Evolutionary conservation across 2,797 vertebrate genomes (phyloP).

Genomic region (Eulemur rubriventer): DNA sequence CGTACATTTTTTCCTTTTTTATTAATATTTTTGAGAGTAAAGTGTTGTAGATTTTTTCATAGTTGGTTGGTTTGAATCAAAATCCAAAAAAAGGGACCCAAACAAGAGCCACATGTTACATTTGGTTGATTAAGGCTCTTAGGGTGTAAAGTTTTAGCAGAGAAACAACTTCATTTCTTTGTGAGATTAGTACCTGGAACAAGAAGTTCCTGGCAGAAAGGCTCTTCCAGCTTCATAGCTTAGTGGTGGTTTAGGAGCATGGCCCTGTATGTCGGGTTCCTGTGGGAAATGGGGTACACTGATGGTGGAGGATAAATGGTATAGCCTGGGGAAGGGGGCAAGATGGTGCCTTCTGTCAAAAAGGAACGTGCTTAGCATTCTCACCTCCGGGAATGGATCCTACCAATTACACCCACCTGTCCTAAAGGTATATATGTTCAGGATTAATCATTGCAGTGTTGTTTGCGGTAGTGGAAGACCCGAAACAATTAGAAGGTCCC

Average conservation of each 20-base stretch:
- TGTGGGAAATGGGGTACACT: background rate
- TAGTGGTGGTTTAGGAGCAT: background rate
- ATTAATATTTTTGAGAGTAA: too few relatives aligned
- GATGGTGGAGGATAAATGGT: background rate
- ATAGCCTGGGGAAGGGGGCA: background rate
- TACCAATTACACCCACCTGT: background rate
- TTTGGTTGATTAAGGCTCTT: slow-evolving; percentile 3
- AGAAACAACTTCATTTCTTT: background rate
- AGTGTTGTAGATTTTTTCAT: background rate
- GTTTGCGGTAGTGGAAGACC: background rate
- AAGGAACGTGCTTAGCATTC: background rate
- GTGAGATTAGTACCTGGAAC: background rate
- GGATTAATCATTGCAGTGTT: background rate
- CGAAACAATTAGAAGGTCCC: background rate
- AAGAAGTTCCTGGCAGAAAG: background rate
- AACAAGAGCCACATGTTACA: background rate
- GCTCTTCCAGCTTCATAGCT: background rate
- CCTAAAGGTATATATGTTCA: background rate
- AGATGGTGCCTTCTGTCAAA: background rate
- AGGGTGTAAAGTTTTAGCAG: background rate
- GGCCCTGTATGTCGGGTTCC: accelerated
- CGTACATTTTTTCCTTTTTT: background rate
- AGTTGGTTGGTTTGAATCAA: background rate
- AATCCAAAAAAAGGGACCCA: background rate
- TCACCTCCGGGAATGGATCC: background rate